Conservation (phyloP, 2,113 vertebrate genomes). For the Lagopus muta region DNA sequence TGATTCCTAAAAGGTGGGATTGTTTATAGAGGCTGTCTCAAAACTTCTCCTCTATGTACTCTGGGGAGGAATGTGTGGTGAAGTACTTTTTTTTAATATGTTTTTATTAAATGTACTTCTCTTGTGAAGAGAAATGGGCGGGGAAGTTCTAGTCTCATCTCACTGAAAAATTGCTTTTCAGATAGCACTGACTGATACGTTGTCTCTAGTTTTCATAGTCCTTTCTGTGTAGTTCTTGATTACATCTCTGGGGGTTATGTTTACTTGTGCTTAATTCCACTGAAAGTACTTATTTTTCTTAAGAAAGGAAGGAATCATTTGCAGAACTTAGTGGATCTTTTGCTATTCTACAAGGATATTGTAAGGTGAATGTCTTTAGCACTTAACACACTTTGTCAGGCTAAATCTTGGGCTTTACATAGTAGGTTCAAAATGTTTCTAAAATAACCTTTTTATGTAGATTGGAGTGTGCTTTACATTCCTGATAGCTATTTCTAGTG, state of each 20-base stretch:
- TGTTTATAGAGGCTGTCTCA: neutral
- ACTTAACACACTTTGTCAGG: neutral
- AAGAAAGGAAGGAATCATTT: neutral
- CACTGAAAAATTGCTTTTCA: neutral
- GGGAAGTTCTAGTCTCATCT: neutral
- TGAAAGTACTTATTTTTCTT: neutral
- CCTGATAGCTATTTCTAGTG: neutral
- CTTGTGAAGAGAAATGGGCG: neutral
- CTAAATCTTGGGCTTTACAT: neutral
- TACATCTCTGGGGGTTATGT: neutral
- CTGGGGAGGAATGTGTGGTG: neutral
- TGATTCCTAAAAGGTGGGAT: neutral
- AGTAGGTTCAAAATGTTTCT: neutral
- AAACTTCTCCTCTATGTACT: neutral
- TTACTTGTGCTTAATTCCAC: neutral
- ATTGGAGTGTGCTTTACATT: neutral
- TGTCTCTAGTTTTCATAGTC: neutral
- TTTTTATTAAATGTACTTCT: neutral
- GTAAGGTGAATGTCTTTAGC: neutral
- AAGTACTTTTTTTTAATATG: neutral
- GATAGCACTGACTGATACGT: neutral
- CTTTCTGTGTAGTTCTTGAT: neutral
- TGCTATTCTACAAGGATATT: neutral
- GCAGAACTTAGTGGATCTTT: neutral
- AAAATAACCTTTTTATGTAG: neutral